A percentile compares a stretch with the other conserved stretches of the same genome.
Evolutionary conservation across 2,113 vertebrate species (phyloP).

Genomic region (Ciconia boyciana): DNA sequence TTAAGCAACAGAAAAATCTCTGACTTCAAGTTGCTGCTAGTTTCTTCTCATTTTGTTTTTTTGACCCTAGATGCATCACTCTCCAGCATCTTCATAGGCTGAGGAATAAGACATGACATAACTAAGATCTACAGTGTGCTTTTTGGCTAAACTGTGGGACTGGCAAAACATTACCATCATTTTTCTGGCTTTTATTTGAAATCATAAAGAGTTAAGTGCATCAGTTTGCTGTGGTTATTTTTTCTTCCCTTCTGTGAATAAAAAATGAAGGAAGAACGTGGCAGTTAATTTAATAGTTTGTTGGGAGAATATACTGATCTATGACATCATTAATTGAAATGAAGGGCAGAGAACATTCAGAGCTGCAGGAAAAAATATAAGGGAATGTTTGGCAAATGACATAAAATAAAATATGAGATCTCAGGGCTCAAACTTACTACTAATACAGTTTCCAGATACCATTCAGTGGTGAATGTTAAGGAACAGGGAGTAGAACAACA

Average conservation of each 20-base stretch:
- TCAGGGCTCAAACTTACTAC: neutral
- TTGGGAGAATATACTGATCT: slow-evolving; percentile 29
- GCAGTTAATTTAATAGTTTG: slow-evolving; percentile 45
- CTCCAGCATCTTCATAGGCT: slow-evolving; percentile 7
- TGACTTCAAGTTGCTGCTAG: neutral
- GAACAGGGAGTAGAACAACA: neutral
- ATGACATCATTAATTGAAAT: slow-evolving; percentile 41
- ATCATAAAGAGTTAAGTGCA: slow-evolving; percentile 58
- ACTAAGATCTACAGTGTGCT: slow-evolving; percentile 52
- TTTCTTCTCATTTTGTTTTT: neutral
- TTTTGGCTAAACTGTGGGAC: slow-evolving; percentile 32
- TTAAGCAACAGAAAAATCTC: neutral
- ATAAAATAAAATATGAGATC: neutral
- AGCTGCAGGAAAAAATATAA: neutral
- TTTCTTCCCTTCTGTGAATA: neutral
- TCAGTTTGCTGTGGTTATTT: slow-evolving; percentile 26
- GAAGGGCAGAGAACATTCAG: slow-evolving; percentile 15
- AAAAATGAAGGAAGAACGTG: slow-evolving; percentile 23
- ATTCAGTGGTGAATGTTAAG: neutral
- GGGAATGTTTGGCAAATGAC: neutral
- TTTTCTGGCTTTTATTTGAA: slow-evolving; percentile 63
- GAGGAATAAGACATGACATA: slow-evolving; percentile 56
- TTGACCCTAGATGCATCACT: neutral
- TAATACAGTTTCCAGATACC: neutral
- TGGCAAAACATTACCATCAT: slow-evolving; percentile 44